Conservation (phyloP, 2,797 vertebrate genomes). For the Catharus ustulatus region DNA sequence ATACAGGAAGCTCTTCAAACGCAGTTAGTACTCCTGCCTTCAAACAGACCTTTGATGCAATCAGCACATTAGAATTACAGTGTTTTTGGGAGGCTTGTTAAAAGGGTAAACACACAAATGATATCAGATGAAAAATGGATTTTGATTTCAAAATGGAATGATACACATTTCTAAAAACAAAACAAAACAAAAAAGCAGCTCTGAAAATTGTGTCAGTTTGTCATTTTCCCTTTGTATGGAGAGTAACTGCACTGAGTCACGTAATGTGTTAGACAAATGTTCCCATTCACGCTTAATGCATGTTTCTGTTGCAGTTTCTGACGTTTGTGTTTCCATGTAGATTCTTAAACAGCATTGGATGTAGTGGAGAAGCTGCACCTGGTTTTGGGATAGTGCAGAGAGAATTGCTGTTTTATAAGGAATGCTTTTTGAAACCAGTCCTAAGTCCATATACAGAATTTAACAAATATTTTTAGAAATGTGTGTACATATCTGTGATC, state of each 20-base stretch:
- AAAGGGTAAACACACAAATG: neutral
- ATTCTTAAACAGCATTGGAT: neutral
- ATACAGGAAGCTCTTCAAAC: neutral
- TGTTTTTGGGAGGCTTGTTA: neutral
- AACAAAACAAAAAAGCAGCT: neutral
- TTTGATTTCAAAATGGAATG: neutral
- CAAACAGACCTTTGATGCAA: neutral
- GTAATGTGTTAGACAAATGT: constrained; percentile 30
- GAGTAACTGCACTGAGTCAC: constrained; percentile 38
- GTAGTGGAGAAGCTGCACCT: neutral
- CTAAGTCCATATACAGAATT: neutral
- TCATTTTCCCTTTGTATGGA: constrained; percentile 36
- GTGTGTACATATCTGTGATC: neutral
- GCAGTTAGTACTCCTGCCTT: neutral
- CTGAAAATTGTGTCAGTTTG: constrained; percentile 27
- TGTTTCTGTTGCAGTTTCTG: constrained; percentile 14
- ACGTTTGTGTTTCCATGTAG: constrained; percentile 31
- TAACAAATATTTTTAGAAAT: neutral
- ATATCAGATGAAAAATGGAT: neutral
- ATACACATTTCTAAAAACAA: neutral
- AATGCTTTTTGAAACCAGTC: neutral
- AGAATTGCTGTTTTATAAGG: neutral
- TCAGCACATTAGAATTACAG: neutral
- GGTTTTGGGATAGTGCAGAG: neutral
- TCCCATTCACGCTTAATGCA: constrained; percentile 42